phyloP scores from a whole-genome alignment of 2,797 vertebrate genomes.

The Sternarchorhynchus goeldii region DNA sequence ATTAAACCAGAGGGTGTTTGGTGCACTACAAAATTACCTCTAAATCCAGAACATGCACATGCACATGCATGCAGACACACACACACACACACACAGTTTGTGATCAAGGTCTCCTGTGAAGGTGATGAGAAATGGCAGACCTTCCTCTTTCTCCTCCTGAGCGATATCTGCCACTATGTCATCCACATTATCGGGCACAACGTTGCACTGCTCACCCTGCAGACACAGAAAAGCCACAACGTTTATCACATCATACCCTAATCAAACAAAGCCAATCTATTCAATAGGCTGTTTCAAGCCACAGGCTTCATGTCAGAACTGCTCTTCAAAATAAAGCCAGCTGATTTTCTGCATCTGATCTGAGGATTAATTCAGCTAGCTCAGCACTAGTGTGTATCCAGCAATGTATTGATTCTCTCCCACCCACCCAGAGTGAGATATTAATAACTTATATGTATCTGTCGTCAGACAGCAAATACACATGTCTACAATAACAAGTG shows the following conservation, averaged over 20 bases:
- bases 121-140: conserved; percentile 65
- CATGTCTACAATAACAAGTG: conserved; percentile 19
- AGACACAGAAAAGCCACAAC: conserved; percentile 51
- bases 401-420: conserved; percentile 18
- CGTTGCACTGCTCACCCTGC: conserved; percentile 98
- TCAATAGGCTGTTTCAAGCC: conserved; percentile 3
- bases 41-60: neutral
- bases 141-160: conserved; percentile 98
- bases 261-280: neutral
- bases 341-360: neutral
- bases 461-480: conserved; percentile 25
- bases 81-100: neutral
- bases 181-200: conserved; percentile 95
- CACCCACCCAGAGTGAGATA: conserved; percentile 3
- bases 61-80: neutral
- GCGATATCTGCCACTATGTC: conserved; percentile 97
- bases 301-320: neutral
- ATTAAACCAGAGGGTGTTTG: conserved; percentile 26
- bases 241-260: neutral
- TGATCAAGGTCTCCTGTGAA: conserved; percentile 9
- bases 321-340: conserved; percentile 5
- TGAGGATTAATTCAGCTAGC: conserved; percentile 10
- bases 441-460: conserved; percentile 32
- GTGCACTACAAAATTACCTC: neutral
- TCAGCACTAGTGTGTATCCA: conserved; percentile 8